Base-by-base conservation (phyloP, 2,113 vertebrate species). In the Osmerus eperlanus region DNA sequence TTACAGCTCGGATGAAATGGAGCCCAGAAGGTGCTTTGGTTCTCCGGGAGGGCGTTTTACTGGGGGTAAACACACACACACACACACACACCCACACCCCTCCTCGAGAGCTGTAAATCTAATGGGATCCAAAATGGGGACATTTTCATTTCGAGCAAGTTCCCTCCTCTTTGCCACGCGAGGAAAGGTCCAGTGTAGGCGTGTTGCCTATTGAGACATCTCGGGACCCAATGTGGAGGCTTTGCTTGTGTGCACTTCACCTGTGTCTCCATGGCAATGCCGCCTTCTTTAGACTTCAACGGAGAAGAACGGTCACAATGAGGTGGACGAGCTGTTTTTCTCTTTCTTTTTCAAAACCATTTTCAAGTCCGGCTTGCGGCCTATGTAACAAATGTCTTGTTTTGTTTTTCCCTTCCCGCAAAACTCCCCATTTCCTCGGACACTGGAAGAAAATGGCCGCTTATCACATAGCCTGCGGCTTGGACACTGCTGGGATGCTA, bases 21-120 rank as follows among this genome's bases (percentile, higher is more conserved):
- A 77, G 71, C 71, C 75, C 78, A 87, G 77, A 79, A 76, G 70
- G 73, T 68, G 74, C 71, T 83, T 79, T 72, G 70, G 73, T 82
- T 79, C 53, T n/a, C 63, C 14, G 3, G 16, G 51, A 68, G 64
- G 61, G 53, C 3, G 72, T 21, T 25, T 83, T 36, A 77, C 47
- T 53, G 51, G 28, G 51, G 28, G 28, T 63, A n/a, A n/a, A n/a
- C n/a, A n/a, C n/a, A n/a, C n/a, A 55, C 13, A 14, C 53, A 16
- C 53, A n/a, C 14, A n/a, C 15, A 1, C 54, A 16, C 54, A n/a
- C 54, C 9, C 15, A 56, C 3, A 16, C 54, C 54, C 15, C 9
- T 47, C 7, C 41, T 47, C 41, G 8, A 11, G 67, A 19, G 64
- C 28, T 28, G 21, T 53, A 36, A n/a, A 77, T 74, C 21, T 52